These are phyloP conservation scores for Pterobdella sp. DNA, from an alignment of 2,888 invertebrate species.

Conservation along the genomic window DNA sequence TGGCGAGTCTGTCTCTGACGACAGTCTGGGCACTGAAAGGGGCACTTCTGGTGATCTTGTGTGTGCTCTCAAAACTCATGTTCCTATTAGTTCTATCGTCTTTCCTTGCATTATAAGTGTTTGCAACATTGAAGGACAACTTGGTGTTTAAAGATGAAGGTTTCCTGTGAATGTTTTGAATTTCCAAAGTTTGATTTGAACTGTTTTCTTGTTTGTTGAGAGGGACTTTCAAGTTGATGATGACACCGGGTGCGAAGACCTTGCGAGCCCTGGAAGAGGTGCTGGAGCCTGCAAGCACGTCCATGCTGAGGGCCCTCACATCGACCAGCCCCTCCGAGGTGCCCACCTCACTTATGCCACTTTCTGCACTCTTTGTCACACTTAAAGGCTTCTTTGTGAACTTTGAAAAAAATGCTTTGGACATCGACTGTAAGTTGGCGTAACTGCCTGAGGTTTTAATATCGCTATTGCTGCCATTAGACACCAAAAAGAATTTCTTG, in stretches of 20 bases:
- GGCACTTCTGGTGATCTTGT: not conserved
- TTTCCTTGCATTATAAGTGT: too few species aligned
- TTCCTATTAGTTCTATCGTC: not conserved
- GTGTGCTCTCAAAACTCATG: too few species aligned
- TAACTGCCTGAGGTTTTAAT: not conserved
- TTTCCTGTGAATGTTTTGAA: not conserved
- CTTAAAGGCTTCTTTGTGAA: not conserved
- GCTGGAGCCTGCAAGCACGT: too few species aligned
- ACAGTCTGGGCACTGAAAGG: not conserved
- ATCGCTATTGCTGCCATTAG: not conserved
- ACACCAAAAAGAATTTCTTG: not conserved
- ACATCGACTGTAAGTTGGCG: not conserved
- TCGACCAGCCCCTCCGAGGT: not conserved
- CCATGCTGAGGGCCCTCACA: not conserved
- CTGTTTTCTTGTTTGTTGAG: not conserved
- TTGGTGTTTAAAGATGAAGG: not conserved
- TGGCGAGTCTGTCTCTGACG: not conserved
- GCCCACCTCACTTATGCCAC: slow-evolving; percentile 6
- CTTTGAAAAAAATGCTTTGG: not conserved
- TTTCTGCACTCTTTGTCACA: slow-evolving; percentile 3
- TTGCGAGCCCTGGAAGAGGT: not conserved
- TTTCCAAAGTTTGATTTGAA: too few species aligned
- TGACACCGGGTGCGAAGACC: not conserved
- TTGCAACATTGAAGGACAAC: not conserved
- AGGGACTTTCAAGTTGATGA: not conserved